phyloP scores from a whole-genome alignment of 2,888 invertebrate species.

The Cataglyphis albicans region DNA sequence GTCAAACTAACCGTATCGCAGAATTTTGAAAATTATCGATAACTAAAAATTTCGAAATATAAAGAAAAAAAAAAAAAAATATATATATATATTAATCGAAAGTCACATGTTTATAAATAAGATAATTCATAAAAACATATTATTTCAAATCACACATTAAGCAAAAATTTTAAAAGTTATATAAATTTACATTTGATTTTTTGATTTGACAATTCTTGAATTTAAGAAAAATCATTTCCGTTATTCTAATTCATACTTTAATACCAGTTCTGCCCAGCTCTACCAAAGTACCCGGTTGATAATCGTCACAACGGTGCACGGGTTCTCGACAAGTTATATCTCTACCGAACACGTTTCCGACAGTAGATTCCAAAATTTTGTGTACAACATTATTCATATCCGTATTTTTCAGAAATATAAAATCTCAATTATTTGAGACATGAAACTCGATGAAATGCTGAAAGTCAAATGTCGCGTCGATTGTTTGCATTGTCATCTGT shows the following conservation, averaged over 20 bases:
- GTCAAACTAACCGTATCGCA: background rate
- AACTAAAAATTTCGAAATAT: background rate
- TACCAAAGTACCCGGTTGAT: conserved; percentile 82
- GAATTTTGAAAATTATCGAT: background rate
- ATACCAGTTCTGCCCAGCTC: conserved; percentile 81
- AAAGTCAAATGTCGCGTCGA: conserved; percentile 6
- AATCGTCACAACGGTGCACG: conserved; percentile 81
- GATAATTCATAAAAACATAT: background rate
- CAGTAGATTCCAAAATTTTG: conserved; percentile 78
- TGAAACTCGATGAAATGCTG: background rate
- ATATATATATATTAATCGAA: too few relatives aligned
- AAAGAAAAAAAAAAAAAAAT: background rate
- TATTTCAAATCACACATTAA: background rate
- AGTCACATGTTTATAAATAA: background rate
- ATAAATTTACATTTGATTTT: background rate
- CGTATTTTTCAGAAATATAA: background rate
- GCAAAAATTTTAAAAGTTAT: background rate
- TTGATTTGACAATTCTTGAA: background rate
- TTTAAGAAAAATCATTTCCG: background rate
- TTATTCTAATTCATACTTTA: conserved; percentile 73
- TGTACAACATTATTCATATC: conserved; percentile 79
- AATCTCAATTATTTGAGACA: background rate
- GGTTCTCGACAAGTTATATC: conserved; percentile 83
- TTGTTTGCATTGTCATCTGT: background rate
- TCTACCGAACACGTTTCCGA: conserved; percentile 81